Evolutionary conservation across 1,140 invertebrate species (phyloP).

Genomic region (Leptoteleia sp.): DNA sequence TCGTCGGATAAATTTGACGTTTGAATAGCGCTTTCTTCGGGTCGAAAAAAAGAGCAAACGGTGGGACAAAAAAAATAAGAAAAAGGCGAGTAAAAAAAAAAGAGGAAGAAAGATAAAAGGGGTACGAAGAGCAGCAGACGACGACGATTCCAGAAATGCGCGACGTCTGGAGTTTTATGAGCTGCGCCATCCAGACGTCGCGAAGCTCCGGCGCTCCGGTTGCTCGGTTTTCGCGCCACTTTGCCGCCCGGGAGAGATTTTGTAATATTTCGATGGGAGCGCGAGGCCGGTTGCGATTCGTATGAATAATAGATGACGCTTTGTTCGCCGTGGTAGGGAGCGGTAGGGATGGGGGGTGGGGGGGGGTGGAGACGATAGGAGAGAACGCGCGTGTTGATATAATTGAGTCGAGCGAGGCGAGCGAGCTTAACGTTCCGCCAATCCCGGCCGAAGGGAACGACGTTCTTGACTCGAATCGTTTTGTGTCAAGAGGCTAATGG

Average conservation of each 20-base stretch:
- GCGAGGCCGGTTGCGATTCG: not conserved
- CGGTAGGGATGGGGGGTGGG: not conserved
- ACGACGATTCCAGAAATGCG: conserved; percentile 25
- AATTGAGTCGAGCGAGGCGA: conserved; percentile 41
- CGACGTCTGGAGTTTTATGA: conserved; percentile 29
- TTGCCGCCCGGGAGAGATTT: not conserved
- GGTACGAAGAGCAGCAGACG: not conserved
- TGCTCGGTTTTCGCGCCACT: not conserved
- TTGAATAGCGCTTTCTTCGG: conserved; percentile 15
- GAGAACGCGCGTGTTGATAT: conserved; percentile 38
- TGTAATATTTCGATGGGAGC: conserved; percentile 8
- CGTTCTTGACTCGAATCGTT: conserved; percentile 43
- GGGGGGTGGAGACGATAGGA: too few species aligned
- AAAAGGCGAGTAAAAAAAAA: too few species aligned
- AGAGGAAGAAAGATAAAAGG: too few species aligned
- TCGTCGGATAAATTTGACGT: conserved; percentile 27
- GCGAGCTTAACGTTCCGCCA: conserved; percentile 19
- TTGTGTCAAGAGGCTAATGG: conserved; percentile 45
- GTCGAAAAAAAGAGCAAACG: conserved; percentile 7
- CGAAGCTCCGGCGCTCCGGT: not conserved
- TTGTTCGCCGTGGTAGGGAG: too few species aligned
- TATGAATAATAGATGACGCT: conserved; percentile 31
- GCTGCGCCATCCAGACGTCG: conserved; percentile 20
- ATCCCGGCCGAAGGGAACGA: conserved; percentile 28
- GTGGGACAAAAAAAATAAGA: too few species aligned